Base-by-base conservation (phyloP, 2,888 invertebrate genomes). In the Trichogramma evanescens region DNA sequence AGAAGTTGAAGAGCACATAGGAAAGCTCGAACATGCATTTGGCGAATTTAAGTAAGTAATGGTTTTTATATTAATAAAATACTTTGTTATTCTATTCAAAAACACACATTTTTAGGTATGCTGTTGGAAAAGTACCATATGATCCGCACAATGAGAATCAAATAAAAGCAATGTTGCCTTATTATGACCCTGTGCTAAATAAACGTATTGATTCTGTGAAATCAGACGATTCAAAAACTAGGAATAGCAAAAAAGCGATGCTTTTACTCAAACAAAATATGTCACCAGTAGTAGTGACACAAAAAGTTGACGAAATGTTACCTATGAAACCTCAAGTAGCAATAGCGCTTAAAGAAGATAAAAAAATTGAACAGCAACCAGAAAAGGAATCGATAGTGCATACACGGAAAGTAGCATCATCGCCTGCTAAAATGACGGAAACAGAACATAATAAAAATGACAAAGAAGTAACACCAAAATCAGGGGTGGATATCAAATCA, bases 131-230 rank as follows among this genome's bases (percentile, higher is more conserved):
- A 66, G 67, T 74, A 1, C 73, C 70, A 26, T 78, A 77, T 56
- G 72, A 75, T 66, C 77, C 77, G 0, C 68, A 73, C 7, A 75
- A 78, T 66, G 71, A 72, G 1, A 67, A 65, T 63, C 77, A 78
- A 55, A 77, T 78, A 54, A 72, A 74, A 60, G 49, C 74, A 5
- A 54, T 77, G 65, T 51, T 77, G 50, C 77, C 77, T 5, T 68
- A 74, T 42, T 78, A 77, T 52, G 72, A 78, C 64, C 74, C 76
- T 5, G 4, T 44, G 43, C 9, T 13, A 39, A 63, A 56, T 56
- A 50, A 10, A 10, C 43, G 43, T 10, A 59, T 10, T 39, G 50
- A 45, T 9, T n/a, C 41, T 42, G 5, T 45, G 4, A 58, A 54
- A 6, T 4, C 44, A 9, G 46, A 56, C 49, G 10, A 26, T 26